Evolutionary conservation across 2,113 vertebrate genomes (phyloP).

Genomic region (Pedetes capensis): DNA sequence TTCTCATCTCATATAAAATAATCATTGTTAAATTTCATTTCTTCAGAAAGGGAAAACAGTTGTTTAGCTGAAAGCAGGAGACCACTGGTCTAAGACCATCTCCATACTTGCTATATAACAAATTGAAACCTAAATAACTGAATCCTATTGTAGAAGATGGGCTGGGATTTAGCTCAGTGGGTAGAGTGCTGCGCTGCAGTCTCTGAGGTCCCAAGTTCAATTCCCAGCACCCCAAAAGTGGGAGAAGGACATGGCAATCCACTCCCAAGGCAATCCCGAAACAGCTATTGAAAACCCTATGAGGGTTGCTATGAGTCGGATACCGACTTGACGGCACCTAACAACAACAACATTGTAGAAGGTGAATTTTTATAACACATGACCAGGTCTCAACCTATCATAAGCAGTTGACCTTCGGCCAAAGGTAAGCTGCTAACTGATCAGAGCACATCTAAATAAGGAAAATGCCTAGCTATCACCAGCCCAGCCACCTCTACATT

Average conservation of each 20-base stretch:
- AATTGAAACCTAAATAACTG: not conserved
- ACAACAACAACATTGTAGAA: no score
- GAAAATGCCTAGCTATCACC: not conserved
- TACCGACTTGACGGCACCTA: no score
- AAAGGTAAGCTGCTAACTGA: not conserved
- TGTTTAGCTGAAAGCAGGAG: not conserved
- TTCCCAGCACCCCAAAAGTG: no score
- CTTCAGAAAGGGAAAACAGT: not conserved
- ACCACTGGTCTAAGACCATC: not conserved
- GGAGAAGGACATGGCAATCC: no score
- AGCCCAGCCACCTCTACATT: not conserved
- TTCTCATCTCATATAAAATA: not conserved
- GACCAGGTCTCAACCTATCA: not conserved
- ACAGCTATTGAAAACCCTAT: no score
- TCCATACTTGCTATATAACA: not conserved
- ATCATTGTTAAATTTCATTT: not conserved
- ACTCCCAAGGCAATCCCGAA: no score
- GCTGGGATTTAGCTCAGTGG: no score
- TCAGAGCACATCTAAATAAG: not conserved
- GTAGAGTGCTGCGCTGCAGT: no score
- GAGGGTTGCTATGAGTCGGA: no score
- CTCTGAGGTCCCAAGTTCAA: no score
- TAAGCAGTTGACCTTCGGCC: not conserved
- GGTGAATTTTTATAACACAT: not conserved
- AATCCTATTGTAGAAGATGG: no score